Evolutionary conservation across 2,888 invertebrate species (phyloP), one percentile per base, ranked within the genome.

Genomic region (Andrena trimmerana): DNA sequence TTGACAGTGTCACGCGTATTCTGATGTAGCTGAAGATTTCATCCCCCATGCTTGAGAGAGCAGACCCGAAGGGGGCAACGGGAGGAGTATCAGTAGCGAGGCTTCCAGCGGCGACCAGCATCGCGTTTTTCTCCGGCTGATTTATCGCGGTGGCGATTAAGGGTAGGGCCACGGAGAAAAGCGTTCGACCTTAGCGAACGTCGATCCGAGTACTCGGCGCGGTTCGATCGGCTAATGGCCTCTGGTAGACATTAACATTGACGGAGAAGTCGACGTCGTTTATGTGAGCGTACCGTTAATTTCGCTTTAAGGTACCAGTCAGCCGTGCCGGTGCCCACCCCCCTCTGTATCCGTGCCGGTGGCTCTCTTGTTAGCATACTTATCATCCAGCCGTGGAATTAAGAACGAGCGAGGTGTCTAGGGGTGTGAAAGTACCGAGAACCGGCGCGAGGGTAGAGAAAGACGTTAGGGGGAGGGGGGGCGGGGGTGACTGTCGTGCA

Each of bases 281-380:
- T 92, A 88, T 88, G 90, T 87, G 89, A 90, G 90, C 89, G 88
- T 90, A 85, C 90, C 91, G 92, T 92, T 93, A 92, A 93, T 93
- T 93, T 90, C 88, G 86, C 90, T 92, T 87, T 86, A 86, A 86
- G 86, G 81, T 75, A 71, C 52, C 82, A 59, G 77, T 54, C 77
- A 65, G 68, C 78, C 68, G 73, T 79, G 60, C 68, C 57, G 42
- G 13, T 60, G n/a, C 36, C 69, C 48, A 33, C 7, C 8, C 68
- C 76, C 31, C 20, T 6, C 60, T 77, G 72, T 81, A 83, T 81
- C 79, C 81, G 65, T 77, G 82, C 83, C 85, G 88, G 77, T 89
- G 91, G 86, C 89, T 88, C 90, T 91, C 93, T 93, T 92, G 93
- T 94, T 93, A 93, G 93, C 93, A 93, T 93, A 93, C 93, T 94